Percentiles rank a stretch among this genome's conserved stretches.
phyloP scores from a whole-genome alignment of 2,113 vertebrate species.

The Calyptommatus sinebrachiatus region DNA sequence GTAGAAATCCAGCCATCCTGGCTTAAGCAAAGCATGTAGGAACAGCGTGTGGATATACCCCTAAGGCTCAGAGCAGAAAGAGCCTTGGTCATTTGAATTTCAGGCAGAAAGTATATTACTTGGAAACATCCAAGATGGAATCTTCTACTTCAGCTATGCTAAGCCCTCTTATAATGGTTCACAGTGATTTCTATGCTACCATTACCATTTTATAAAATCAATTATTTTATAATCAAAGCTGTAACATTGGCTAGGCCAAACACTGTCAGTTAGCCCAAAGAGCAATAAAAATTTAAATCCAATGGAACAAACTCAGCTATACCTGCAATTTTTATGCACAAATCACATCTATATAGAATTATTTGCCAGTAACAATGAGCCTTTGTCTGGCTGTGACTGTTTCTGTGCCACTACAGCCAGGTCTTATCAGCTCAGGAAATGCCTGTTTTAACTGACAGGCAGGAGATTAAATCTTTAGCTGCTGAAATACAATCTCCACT shows the following conservation, averaged over 20 bases:
- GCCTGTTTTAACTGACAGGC: constrained; percentile 85
- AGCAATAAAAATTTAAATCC: constrained; percentile 40
- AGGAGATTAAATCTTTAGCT: constrained; percentile 86
- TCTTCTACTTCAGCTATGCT: too few relatives aligned
- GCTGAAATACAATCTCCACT: constrained; percentile 79
- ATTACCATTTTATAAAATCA: constrained; percentile 13
- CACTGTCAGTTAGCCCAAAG: constrained; percentile 36
- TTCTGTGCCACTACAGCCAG: constrained; percentile 66
- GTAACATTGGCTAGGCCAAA: constrained; percentile 29
- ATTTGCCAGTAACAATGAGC: constrained; percentile 80
- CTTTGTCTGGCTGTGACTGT: constrained; percentile 83
- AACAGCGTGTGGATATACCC: too few relatives aligned
- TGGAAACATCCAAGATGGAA: too few relatives aligned
- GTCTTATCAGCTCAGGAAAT: constrained; percentile 85
- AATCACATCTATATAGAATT: constrained; percentile 63
- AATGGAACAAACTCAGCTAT: constrained; percentile 47
- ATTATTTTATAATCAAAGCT: constrained; percentile 27
- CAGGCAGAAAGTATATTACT: too few relatives aligned
- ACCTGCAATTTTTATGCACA: constrained; percentile 58
- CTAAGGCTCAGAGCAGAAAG: too few relatives aligned
- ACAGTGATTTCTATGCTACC: neutral
- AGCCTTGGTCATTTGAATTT: too few relatives aligned
- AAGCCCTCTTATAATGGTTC: neutral
- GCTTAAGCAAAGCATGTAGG: too few relatives aligned
- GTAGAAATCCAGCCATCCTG: too few relatives aligned